Conservation (phyloP, 2,888 invertebrate genomes). For the Eilema griseolum region DNA sequence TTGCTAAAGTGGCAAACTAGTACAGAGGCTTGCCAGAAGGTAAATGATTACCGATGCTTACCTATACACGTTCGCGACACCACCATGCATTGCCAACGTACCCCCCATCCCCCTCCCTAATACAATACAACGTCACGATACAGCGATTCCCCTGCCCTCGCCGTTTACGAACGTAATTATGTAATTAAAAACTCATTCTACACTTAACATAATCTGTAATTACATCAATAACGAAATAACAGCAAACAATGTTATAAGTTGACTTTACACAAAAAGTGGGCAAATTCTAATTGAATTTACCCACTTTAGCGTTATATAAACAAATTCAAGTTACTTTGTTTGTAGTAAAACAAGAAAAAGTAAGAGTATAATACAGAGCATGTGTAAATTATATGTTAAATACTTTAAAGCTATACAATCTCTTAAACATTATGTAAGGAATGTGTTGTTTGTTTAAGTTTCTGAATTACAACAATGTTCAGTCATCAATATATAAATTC, state of each 20-base stretch:
- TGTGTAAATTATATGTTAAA: constrained; percentile 6
- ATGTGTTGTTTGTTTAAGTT: constrained; percentile 18
- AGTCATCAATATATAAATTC: constrained; percentile 27
- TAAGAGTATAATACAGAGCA: constrained; percentile 5
- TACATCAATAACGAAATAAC: background rate
- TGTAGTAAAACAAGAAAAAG: constrained; percentile 3
- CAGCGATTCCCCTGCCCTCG: background rate
- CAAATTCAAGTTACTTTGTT: constrained; percentile 15
- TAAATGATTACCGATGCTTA: background rate
- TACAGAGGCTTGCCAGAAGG: background rate
- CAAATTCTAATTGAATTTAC: background rate
- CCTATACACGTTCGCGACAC: constrained; percentile 4
- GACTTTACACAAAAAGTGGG: background rate
- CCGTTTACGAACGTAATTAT: background rate
- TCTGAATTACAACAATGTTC: constrained; percentile 20
- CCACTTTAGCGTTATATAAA: background rate
- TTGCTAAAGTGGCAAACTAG: background rate
- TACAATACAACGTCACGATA: background rate
- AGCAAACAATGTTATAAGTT: background rate
- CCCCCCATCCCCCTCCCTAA: background rate
- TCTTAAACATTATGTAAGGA: constrained; percentile 19
- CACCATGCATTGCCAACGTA: background rate
- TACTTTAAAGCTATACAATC: constrained; percentile 17
- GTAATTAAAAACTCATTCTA: background rate
- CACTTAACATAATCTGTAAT: background rate